A percentile compares a stretch with the other conserved stretches of the same genome.
Conservation (phyloP, 2,797 vertebrate species). For the Chanos chanos region DNA sequence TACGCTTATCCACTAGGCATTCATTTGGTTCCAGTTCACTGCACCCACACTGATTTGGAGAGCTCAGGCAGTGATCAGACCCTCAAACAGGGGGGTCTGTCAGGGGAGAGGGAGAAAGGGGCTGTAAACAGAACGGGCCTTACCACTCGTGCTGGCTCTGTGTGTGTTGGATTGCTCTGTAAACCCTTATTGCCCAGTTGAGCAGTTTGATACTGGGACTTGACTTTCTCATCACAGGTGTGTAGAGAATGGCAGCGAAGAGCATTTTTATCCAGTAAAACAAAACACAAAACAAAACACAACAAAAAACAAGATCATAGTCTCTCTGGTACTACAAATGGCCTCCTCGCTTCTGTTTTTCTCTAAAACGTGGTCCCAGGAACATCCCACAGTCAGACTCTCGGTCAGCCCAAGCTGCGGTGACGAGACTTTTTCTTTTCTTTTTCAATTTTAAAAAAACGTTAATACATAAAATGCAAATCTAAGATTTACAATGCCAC, state of each 20-base stretch:
- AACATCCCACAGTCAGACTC: slow-evolving; percentile 16
- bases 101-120: slow-evolving; percentile 60
- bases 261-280: slow-evolving; percentile 10
- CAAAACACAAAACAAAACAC: too few relatives aligned
- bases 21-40: slow-evolving; percentile 77
- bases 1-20: slow-evolving; percentile 69
- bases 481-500: too few relatives aligned
- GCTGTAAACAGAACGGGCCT: slow-evolving; percentile 63
- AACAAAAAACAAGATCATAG: too few relatives aligned
- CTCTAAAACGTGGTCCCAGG: slow-evolving; percentile 12
- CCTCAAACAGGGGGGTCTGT: slow-evolving; percentile 56
- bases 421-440: slow-evolving; percentile 9
- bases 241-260: slow-evolving; percentile 26
- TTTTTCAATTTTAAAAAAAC: not conserved
- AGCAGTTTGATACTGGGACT: not conserved
- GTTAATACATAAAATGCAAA: not conserved
- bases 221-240: slow-evolving; percentile 1
- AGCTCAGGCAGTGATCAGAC: slow-evolving; percentile 76
- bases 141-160: slow-evolving; percentile 1
- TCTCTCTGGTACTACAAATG: too few relatives aligned
- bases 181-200: slow-evolving; percentile 8
- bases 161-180: slow-evolving; percentile 24
- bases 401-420: slow-evolving; percentile 29
- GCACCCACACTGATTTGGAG: slow-evolving; percentile 73
- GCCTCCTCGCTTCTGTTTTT: not conserved